Conservation (phyloP, 2,113 vertebrate genomes). For the Megaceryle torquata region DNA sequence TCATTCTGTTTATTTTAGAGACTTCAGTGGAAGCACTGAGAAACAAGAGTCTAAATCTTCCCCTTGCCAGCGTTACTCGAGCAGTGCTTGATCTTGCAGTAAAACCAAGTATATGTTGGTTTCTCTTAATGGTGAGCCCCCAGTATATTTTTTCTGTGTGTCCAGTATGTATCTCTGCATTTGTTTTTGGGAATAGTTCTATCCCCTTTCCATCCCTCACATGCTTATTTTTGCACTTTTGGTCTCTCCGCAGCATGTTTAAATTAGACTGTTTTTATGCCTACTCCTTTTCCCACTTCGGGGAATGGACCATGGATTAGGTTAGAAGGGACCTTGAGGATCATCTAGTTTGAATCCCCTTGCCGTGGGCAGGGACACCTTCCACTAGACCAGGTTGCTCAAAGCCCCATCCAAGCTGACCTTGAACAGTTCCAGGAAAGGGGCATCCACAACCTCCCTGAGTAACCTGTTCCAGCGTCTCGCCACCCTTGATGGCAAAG, state of each 20-base stretch:
- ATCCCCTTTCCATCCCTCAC: too few species aligned
- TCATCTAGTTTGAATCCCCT: neutral
- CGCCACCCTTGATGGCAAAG: neutral
- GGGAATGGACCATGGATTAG: too few species aligned
- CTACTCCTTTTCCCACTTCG: too few species aligned
- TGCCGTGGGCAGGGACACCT: neutral
- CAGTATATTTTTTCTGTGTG: neutral
- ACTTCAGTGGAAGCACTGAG: neutral
- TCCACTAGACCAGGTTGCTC: neutral
- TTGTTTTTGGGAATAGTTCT: too few species aligned
- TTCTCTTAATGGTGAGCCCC: neutral
- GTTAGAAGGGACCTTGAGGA: neutral
- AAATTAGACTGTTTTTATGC: too few species aligned
- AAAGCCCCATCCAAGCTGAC: neutral
- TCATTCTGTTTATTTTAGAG: neutral
- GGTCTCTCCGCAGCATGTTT: too few species aligned
- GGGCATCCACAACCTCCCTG: neutral
- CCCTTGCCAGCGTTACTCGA: neutral
- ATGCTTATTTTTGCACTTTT: too few species aligned
- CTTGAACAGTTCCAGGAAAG: neutral
- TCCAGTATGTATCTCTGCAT: too few species aligned
- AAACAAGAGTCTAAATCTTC: neutral
- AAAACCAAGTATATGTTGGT: neutral
- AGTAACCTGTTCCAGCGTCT: neutral
- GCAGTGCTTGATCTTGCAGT: neutral